Evolutionary conservation across 2,888 invertebrate genomes (phyloP).

Genomic region (Romanomermis culicivorax): DNA sequence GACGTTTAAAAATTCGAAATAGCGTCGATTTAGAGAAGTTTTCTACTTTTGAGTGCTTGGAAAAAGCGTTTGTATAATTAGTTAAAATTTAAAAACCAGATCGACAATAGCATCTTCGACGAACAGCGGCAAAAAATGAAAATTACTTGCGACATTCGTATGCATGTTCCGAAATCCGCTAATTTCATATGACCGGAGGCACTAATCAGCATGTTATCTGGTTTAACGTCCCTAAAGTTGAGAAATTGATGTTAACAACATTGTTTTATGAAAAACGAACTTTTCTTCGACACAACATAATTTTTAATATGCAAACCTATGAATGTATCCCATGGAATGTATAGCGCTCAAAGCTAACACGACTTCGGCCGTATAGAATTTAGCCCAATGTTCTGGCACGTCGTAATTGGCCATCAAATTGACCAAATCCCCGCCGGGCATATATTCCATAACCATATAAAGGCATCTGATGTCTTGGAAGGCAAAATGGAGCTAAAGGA

Average conservation of each 20-base stretch:
- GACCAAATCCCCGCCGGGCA: constrained; percentile 98
- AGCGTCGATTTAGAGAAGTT: no score
- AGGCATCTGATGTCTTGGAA: constrained; percentile 91
- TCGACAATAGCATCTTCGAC: not conserved
- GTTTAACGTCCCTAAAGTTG: constrained; percentile 71
- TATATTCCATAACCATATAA: constrained; percentile 99
- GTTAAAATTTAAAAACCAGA: not conserved
- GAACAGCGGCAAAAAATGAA: not conserved
- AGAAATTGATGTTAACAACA: constrained; percentile 4
- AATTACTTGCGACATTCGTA: constrained; percentile 43
- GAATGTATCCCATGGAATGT: constrained; percentile 83
- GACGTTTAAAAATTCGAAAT: no score
- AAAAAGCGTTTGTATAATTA: no score
- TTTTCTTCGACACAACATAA: not conserved
- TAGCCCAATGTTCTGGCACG: constrained; percentile 94
- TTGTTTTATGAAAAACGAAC: not conserved
- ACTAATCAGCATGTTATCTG: constrained; percentile 92
- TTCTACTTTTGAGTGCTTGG: no score
- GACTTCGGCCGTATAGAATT: constrained; percentile 91
- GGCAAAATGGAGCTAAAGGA: constrained; percentile 59
- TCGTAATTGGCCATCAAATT: constrained; percentile 96
- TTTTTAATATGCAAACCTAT: constrained; percentile 35
- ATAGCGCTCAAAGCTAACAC: constrained; percentile 91
- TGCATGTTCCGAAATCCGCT: constrained; percentile 99
- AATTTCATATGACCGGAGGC: constrained; percentile 82